phyloP scores from a whole-genome alignment of 2,797 vertebrate species.

The Poecilia velifera region DNA sequence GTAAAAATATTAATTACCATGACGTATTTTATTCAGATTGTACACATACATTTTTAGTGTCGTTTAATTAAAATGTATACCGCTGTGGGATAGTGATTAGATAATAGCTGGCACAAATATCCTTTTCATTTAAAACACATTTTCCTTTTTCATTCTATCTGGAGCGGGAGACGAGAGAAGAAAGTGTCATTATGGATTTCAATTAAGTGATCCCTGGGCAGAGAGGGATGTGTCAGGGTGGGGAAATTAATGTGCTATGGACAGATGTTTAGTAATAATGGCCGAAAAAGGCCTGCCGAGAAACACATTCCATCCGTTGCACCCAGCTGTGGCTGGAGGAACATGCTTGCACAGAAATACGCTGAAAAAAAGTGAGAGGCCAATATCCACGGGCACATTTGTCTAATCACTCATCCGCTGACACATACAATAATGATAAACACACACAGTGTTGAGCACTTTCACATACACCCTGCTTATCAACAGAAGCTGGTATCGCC shows the following conservation, averaged over 20 bases:
- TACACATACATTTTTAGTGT: no score
- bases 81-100: not conserved
- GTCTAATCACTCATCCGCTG: slow-evolving; percentile 66
- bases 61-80: not conserved
- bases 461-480: slow-evolving; percentile 32
- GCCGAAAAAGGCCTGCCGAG: slow-evolving; percentile 74
- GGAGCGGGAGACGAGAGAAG: slow-evolving; percentile 65
- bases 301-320: slow-evolving; percentile 67
- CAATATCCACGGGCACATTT: slow-evolving; percentile 45
- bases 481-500: slow-evolving; percentile 35
- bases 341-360: slow-evolving; percentile 43
- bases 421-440: slow-evolving; percentile 65
- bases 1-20: not conserved
- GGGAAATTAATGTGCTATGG: slow-evolving; percentile 76
- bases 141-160: slow-evolving; percentile 57
- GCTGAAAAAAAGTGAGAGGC: slow-evolving; percentile 29
- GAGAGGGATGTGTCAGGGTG: slow-evolving; percentile 74
- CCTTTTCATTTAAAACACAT: slow-evolving; percentile 33
- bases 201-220: slow-evolving; percentile 79
- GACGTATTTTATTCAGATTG: not conserved
- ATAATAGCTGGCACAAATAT: slow-evolving; percentile 19
- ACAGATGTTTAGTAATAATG: slow-evolving; percentile 83
- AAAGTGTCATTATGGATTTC: slow-evolving; percentile 83
- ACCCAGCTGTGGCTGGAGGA: slow-evolving; percentile 58
- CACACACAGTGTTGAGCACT: slow-evolving; percentile 41